Percentiles rank a stretch among this genome's conserved stretches.
phyloP scores from a whole-genome alignment of 2,888 invertebrate species.

The Metallyticus violacea region DNA sequence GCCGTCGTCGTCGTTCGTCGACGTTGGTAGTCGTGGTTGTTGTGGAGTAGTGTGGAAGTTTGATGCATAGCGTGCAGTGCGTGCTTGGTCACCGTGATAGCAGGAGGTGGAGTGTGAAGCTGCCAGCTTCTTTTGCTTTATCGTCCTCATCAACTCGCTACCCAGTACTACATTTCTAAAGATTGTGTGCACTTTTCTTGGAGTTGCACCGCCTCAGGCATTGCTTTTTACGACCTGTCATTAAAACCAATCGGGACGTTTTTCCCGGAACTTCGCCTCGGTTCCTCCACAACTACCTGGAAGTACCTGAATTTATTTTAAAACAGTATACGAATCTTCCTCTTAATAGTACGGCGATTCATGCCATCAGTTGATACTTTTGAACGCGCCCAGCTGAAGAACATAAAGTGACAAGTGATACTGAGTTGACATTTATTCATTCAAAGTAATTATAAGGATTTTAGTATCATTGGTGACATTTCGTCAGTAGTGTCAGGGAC shows the following conservation, averaged over 20 bases:
- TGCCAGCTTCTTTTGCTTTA: not conserved
- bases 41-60: not conserved
- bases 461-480: no score
- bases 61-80: conserved; percentile 15
- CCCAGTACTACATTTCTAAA: not conserved
- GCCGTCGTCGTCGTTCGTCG: conserved; percentile 22
- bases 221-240: not conserved
- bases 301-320: not conserved
- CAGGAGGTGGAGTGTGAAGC: not conserved
- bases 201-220: not conserved
- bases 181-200: not conserved
- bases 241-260: not conserved
- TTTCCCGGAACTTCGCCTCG: not conserved
- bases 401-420: not conserved
- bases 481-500: no score
- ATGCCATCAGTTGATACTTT: not conserved
- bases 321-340: not conserved
- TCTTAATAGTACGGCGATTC: not conserved
- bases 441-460: no score
- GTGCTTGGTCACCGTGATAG: conserved; percentile 10
- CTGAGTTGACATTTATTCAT: no score
- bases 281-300: not conserved
- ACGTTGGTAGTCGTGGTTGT: not conserved
- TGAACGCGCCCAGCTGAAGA: no score
- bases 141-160: not conserved